Evolutionary conservation across 2,797 vertebrate genomes (phyloP).

Genomic region (Sus cebifrons): DNA sequence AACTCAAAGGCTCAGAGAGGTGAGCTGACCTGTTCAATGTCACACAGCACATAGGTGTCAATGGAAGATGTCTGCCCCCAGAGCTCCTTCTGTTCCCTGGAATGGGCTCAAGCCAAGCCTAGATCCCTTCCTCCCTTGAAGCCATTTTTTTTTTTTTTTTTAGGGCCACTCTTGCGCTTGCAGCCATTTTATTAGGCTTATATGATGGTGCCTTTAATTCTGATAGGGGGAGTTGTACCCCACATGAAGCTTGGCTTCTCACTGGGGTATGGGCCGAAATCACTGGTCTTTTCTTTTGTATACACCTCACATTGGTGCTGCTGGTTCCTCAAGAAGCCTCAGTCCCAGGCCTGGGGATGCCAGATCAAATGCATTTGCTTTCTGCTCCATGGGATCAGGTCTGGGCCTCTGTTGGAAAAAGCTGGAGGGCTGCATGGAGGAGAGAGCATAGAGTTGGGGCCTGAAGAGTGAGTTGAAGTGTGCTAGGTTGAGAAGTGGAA

Average conservation of each 20-base stretch:
- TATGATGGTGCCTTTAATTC: background rate
- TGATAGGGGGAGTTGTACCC: too few species aligned
- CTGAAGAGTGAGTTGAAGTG: background rate
- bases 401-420: background rate
- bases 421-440: background rate
- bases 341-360: background rate
- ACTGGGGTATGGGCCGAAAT: background rate
- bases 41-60: background rate
- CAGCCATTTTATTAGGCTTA: background rate
- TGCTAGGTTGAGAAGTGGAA: background rate
- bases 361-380: background rate
- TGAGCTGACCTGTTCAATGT: background rate
- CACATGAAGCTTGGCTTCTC: background rate
- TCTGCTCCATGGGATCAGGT: background rate
- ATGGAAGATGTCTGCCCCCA: background rate
- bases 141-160: background rate
- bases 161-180: too few species aligned
- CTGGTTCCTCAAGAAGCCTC: background rate
- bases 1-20: background rate
- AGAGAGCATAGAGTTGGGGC: background rate
- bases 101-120: background rate
- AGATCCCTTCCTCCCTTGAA: background rate
- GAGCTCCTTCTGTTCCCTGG: background rate
- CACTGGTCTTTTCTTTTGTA: background rate
- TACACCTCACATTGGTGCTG: background rate